Base-by-base conservation (phyloP, 2,888 invertebrate genomes). In the Polyommatus icarus region DNA sequence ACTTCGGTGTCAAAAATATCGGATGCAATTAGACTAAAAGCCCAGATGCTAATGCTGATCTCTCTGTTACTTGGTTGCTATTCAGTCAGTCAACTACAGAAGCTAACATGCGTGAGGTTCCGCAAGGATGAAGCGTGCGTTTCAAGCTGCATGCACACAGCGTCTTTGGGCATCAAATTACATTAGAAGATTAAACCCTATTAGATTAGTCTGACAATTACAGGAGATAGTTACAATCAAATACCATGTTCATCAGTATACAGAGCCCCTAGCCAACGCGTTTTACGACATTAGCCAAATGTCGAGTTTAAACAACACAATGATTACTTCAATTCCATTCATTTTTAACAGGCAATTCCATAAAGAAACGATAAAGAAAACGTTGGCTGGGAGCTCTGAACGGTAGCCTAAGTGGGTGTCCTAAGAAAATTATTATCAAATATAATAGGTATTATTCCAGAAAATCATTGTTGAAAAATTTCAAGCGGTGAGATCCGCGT, bases 81-180 rank as follows among this genome's bases (percentile, higher is more conserved):
- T 10, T 20, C 61, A 61, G 20, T 61, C 61, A 61, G 24, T 10
- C 24, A 12, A 8, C 61, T 24, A 10, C 61, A 24, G 2, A 24
- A 61, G 8, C 61, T 61, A 61, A 61, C 24, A 61, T 61, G 61
- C 24, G 61, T 61, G 61, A 61, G 61, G 61, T 24, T 61, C 24
- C 20, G 20, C 61, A 61, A 24, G 61, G 20, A 7, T 61, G 20
- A 24, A 61, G 24, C 61, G 61, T 61, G 61, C 10, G 24, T 61
- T 61, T 61, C 20, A 61, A 61, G 24, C 61, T 61, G 61, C 61
- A 24, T 61, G 61, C 10, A 61, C 20, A 20, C 61, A 59, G 8
- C 20, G 59, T n/a, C 59, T 61, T 20, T 61, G 61, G 61, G 15
- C 59, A n/a, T 59, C 59, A 59, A 8, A 59, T 59, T 59, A 59